These are phyloP conservation scores for Mus spretus DNA, from an alignment of 2,797 vertebrate species.

Conservation along the genomic window DNA sequence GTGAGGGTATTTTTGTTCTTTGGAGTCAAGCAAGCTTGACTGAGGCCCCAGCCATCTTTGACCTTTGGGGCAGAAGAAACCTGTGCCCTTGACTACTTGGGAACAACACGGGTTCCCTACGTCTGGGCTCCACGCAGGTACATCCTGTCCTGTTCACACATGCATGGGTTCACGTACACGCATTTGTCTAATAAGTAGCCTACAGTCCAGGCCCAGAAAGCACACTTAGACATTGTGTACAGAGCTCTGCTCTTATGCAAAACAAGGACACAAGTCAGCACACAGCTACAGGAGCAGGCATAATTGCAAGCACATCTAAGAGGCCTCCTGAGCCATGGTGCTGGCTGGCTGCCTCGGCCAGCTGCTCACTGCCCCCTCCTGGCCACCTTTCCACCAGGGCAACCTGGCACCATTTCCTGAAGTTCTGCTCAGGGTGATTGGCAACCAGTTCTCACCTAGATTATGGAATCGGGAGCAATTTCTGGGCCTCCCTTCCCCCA, in stretches of 20 bases:
- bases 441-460: conserved; percentile 26
- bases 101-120: not conserved
- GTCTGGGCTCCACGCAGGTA: not conserved
- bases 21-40: conserved; percentile 14
- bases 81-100: not conserved
- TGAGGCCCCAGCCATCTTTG: not conserved
- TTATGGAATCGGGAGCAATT: not conserved
- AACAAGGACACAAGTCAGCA: conserved; percentile 43
- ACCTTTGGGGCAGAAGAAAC: not conserved
- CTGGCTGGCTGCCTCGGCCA: conserved; percentile 37
- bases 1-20: conserved; percentile 43
- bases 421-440: not conserved
- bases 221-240: not conserved
- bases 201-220: not conserved
- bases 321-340: conserved; percentile 5
- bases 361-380: conserved; percentile 83
- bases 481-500: not conserved
- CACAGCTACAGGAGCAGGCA: conserved; percentile 36
- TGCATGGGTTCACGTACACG: not conserved
- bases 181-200: not conserved
- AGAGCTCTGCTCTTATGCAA: conserved; percentile 27
- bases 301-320: not conserved
- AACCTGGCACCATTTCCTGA: conserved; percentile 66
- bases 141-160: not conserved
- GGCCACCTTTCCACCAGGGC: conserved; percentile 66